A percentile compares a stretch with the other conserved stretches of the same genome.
phyloP scores from a whole-genome alignment of 2,888 invertebrate species.

The Melangyna quadrimaculata region DNA sequence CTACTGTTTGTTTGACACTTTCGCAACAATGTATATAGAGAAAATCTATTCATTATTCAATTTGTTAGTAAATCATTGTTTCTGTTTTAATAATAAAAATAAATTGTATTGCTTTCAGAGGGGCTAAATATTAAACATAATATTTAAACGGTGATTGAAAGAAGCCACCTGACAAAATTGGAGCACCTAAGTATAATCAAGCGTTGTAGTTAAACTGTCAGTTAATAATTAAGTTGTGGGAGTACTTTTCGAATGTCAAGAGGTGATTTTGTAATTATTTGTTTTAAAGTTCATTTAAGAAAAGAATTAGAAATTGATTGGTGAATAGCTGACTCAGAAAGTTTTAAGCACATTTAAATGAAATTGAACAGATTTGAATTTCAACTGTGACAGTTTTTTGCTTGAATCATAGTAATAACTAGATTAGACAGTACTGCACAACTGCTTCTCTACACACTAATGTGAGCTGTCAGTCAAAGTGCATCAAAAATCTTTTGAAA shows the following conservation, averaged over 20 bases:
- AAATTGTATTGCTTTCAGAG: not conserved
- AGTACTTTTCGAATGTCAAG: not conserved
- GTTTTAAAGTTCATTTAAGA: not conserved
- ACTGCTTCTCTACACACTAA: too few species aligned
- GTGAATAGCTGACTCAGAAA: too few species aligned
- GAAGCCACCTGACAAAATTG: conserved; percentile 24
- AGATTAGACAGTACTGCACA: too few species aligned
- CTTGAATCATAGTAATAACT: too few species aligned
- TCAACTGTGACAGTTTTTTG: too few species aligned
- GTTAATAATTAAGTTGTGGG: not conserved
- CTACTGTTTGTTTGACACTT: conserved; percentile 62
- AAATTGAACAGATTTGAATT: too few species aligned
- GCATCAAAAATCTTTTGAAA: too few species aligned
- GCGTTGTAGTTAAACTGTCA: conserved; percentile 36
- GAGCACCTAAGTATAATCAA: conserved; percentile 44
- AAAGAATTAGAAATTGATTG: too few species aligned
- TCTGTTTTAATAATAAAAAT: not conserved
- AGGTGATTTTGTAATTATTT: conserved; percentile 10
- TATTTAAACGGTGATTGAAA: not conserved
- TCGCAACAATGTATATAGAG: conserved; percentile 16
- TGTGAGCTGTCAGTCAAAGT: too few species aligned
- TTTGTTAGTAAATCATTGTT: conserved; percentile 17
- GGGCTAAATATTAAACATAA: not conserved
- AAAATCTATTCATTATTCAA: conserved; percentile 18
- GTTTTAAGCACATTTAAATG: not conserved